Evolutionary conservation across 2,888 invertebrate species (phyloP).

Genomic region (Netelia melanura): DNA sequence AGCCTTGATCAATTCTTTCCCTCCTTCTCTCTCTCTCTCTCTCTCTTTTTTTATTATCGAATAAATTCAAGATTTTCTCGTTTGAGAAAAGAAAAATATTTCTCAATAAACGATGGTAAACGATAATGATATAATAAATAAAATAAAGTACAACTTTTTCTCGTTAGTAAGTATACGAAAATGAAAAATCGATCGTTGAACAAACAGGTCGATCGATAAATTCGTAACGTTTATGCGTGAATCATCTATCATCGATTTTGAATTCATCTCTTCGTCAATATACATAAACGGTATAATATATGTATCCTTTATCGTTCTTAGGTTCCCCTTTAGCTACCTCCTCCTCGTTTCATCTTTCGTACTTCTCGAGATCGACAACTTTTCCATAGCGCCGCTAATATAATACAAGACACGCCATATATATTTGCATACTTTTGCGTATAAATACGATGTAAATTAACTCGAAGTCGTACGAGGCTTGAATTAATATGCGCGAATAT

Average conservation of each 20-base stretch:
- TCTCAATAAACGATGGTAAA: neutral
- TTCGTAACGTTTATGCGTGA: neutral
- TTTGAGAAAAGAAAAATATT: neutral
- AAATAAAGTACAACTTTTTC: neutral
- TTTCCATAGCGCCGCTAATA: neutral
- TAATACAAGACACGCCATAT: slow-evolving; percentile 8
- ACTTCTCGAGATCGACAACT: neutral
- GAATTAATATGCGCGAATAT: slow-evolving; percentile 2
- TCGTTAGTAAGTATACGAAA: neutral
- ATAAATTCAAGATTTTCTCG: neutral
- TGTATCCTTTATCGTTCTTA: neutral
- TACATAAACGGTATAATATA: slow-evolving; percentile 3
- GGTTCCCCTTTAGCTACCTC: too few species aligned
- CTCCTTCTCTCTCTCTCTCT: slow-evolving; percentile 57
- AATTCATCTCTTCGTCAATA: neutral
- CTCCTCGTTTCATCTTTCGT: neutral
- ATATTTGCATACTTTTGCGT: slow-evolving; percentile 28
- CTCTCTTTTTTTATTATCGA: slow-evolving; percentile 2
- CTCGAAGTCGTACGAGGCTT: slow-evolving; percentile 5
- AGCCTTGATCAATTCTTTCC: slow-evolving; percentile 11
- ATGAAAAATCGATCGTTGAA: neutral
- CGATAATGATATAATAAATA: neutral
- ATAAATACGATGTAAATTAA: neutral
- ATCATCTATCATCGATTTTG: neutral
- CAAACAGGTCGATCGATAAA: neutral